Conservation (phyloP, 2,797 vertebrate species). For the Acanthornis magna region DNA sequence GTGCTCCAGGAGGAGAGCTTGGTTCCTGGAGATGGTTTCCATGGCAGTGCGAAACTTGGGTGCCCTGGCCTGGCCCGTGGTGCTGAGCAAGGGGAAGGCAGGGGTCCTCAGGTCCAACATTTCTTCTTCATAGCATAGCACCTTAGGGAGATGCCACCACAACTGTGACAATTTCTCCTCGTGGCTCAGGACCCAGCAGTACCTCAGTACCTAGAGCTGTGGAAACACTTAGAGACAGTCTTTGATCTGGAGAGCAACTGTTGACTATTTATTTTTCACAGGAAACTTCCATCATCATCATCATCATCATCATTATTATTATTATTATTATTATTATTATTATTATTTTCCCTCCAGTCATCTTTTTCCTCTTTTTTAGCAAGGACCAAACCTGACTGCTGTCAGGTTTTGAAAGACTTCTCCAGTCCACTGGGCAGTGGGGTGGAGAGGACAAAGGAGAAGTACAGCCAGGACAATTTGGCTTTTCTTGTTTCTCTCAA, state of each 20-base stretch:
- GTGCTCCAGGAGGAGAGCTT: not conserved
- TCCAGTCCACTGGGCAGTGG: not conserved
- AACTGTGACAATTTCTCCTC: fast-evolving
- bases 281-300: not conserved
- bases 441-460: not conserved
- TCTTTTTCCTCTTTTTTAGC: not conserved
- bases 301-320: not conserved
- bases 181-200: not conserved
- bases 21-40: not conserved
- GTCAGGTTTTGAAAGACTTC: not conserved
- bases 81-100: not conserved
- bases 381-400: not conserved
- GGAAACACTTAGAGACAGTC: not conserved
- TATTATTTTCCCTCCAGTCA: not conserved
- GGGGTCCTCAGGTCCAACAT: fast-evolving
- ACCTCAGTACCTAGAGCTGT: not conserved
- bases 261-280: not conserved
- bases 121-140: not conserved
- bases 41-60: not conserved
- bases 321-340: no score
- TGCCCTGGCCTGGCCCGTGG: not conserved
- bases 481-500: not conserved
- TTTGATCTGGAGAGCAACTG: not conserved
- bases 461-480: not conserved
- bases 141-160: not conserved